A percentile compares a stretch with the other conserved stretches of the same genome.
Evolutionary conservation across 1,140 invertebrate genomes (phyloP).

Genomic region (Trypoxylus dichotomus): DNA sequence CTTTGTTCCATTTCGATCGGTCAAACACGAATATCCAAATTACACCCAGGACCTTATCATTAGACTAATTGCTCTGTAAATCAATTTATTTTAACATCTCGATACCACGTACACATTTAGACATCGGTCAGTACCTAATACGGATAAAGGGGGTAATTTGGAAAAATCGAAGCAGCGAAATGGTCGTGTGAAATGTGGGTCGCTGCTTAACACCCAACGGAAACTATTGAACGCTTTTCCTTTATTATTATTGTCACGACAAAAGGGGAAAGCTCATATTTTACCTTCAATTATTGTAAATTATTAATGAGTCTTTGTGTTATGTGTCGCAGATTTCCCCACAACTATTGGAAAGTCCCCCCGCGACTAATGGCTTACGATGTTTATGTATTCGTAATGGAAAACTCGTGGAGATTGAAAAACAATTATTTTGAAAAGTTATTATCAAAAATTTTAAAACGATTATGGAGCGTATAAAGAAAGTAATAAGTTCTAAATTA

Average conservation of each 20-base stretch:
- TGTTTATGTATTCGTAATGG: no score
- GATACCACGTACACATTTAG: background rate
- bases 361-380: no score
- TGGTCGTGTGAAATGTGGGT: constrained; percentile 15
- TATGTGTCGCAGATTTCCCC: background rate
- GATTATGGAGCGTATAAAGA: no score
- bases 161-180: background rate
- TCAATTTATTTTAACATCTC: background rate
- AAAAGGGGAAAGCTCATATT: constrained; percentile 4
- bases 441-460: no score
- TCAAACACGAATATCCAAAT: background rate
- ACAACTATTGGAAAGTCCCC: no score
- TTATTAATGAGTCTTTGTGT: background rate
- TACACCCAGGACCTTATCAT: background rate
- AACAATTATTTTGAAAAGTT: no score
- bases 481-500: no score
- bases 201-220: constrained; percentile 10
- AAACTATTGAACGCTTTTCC: constrained; percentile 25
- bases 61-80: background rate
- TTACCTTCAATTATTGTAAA: constrained; percentile 20
- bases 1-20: background rate
- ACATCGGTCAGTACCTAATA: background rate
- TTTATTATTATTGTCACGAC: constrained; percentile 24
- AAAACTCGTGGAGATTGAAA: no score
- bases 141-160: background rate